Conservation (phyloP, 2,113 vertebrate species). For the Terrapene triunguis region DNA sequence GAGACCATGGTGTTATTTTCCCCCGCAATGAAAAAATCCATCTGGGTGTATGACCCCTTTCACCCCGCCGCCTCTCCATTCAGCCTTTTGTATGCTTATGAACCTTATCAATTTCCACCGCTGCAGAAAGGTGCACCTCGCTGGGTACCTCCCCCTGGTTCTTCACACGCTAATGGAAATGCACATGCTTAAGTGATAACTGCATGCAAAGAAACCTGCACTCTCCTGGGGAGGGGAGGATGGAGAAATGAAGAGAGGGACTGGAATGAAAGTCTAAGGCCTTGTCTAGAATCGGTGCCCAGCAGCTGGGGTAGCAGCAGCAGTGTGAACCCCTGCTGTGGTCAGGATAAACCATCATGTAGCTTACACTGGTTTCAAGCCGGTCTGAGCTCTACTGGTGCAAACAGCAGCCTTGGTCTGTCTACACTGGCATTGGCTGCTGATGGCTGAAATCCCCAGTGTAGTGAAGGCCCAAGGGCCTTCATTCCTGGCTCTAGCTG, state of each 20-base stretch:
- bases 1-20: slow-evolving; percentile 85
- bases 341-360: neutral
- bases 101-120: slow-evolving; percentile 86
- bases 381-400: neutral
- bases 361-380: neutral
- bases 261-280: slow-evolving; percentile 68
- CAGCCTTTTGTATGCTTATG: slow-evolving; percentile 89
- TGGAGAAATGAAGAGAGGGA: neutral
- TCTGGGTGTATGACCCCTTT: slow-evolving; percentile 84
- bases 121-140: slow-evolving; percentile 78
- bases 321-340: fast-evolving
- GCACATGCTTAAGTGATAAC: slow-evolving; percentile 69
- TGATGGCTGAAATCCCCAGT: fast-evolving
- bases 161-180: slow-evolving; percentile 72
- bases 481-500: neutral
- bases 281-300: fast-evolving
- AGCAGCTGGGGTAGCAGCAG: neutral
- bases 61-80: slow-evolving; percentile 85
- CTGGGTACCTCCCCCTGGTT: slow-evolving; percentile 70
- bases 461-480: neutral
- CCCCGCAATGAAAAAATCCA: slow-evolving; percentile 87
- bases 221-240: slow-evolving; percentile 45
- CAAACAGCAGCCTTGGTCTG: neutral
- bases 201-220: slow-evolving; percentile 66
- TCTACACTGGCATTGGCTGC: neutral